Base-by-base conservation (phyloP, 2,888 invertebrate genomes). In the Acanthopleura granulata region DNA sequence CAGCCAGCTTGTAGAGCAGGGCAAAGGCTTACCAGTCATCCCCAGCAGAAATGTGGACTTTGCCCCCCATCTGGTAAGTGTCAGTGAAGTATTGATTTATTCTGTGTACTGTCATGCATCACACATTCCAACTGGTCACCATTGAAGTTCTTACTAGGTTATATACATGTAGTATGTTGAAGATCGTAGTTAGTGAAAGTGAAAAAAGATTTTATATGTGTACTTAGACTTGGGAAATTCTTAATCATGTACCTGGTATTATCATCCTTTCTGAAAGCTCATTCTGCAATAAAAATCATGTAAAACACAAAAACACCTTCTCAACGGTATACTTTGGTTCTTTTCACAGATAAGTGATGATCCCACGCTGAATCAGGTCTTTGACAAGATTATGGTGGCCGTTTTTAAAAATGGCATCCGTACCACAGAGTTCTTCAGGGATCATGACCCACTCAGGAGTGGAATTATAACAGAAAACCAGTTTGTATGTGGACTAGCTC, bases 391-490 rank as follows among this genome's bases (percentile, higher is more conserved):
- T 22, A 79, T 88, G n/a, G 83, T 89, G 0, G 87, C 88, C 27
- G 86, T 88, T 14, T 89, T 83, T 81, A 90, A 90, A 80, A 84
- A 88, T 76, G 88, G 90, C 4, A 86, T 91, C 62, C 82, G 90
- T 50, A 88, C 88, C 18, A 84, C 83, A 30, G 91, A 91, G 77
- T 91, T 90, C 78, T 90, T 91, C 82, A 88, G 86, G 78, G 90
- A 90, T 77, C 88, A 89, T 75, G 90, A 90, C 82, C 87, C 87
- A 77, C 84, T 90, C 30, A 79, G 89, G 11, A 87, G 86, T 79
- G 89, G 89, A 0, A 80, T 88, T n/a, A 88, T 91, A 73, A 90
- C 90, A 49, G 90, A 89, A 79, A 87, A 88, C 76, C 91, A 91
- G 86, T 91, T 91, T 84, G 80, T 87, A 18, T 88, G 89, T 82